Base-by-base conservation (phyloP, 2,113 vertebrate species). In the Nannospalax galili region DNA sequence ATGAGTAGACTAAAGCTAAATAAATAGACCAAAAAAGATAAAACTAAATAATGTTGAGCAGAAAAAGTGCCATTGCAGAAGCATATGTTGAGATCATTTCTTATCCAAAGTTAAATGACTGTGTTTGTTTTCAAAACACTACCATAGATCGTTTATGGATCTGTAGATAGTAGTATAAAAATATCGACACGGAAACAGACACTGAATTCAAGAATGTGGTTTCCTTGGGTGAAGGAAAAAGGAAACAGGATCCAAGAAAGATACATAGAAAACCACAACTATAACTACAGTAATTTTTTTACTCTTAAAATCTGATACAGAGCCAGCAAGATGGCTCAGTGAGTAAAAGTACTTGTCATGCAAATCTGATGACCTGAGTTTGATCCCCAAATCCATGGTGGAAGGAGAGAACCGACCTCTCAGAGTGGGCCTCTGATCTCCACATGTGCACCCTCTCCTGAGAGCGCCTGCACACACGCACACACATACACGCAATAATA, bases 221-320 rank as follows among this genome's bases (percentile, higher is more conserved):
- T 94, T 80, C 69, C 74, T 94, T 72, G 75, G 81, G 22, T 42
- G 24, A 93, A 42, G 74, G 26, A 77, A 35, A 81, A 67, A 75
- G 81, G 77, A 94, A 88, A 70, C 19, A 35, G 17, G 22, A 64
- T 88, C 52, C 65, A 48, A 26, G 8, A 82, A n/a, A 15, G 24
- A 79, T 45, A 79, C 10, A 79, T 22, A 32, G 28, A 40, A 32
- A 84, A 26, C 58, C 88, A 64, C 73, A 88, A 75, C 19, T 88
- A 26, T 26, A 81, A 74, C 7, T 81, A n/a, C 73, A 81, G 32
- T 24, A 62, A 19, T 58, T 16, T 73, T 73, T 45, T 92, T 89
- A 58, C 56, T 87, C 65, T 67, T n/a, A 91, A 91, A 88, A n/a
- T 40, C 19, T 60, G 37, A 56, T 45, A 26, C 26, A 52, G 48